These are phyloP conservation scores for Megastigmus dorsalis DNA, from an alignment of 2,888 invertebrate genomes.

Conservation along the genomic window DNA sequence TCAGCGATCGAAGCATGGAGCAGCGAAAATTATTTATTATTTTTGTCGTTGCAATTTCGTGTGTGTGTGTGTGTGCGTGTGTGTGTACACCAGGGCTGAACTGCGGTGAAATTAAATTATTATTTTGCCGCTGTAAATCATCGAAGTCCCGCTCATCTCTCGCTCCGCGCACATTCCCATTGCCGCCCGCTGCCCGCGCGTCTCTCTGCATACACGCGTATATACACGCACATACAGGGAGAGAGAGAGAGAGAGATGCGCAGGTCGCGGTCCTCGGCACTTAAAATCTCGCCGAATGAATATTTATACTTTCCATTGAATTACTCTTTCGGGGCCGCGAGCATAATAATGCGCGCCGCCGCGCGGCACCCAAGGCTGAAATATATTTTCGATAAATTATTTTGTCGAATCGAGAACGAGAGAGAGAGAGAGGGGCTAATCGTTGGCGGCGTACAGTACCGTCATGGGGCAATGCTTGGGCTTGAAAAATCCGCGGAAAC, in stretches of 20 bases:
- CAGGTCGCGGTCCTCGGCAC: constrained; percentile 60
- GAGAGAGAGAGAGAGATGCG: neutral
- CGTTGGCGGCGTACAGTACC: constrained; percentile 59
- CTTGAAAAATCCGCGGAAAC: constrained; percentile 45
- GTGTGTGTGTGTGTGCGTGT: too few relatives aligned
- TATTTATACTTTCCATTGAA: constrained; percentile 75
- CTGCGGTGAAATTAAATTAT: constrained; percentile 74
- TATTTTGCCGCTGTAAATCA: constrained; percentile 74
- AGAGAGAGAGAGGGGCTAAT: too few relatives aligned
- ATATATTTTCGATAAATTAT: constrained; percentile 73
- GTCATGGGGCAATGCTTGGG: too few relatives aligned
- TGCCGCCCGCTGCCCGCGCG: too few relatives aligned
- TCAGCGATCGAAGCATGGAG: constrained; percentile 57
- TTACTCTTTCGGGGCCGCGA: constrained; percentile 70
- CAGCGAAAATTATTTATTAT: constrained; percentile 72
- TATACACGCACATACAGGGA: too few relatives aligned
- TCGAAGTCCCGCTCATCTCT: constrained; percentile 50
- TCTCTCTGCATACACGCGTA: too few relatives aligned
- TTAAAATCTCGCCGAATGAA: constrained; percentile 72
- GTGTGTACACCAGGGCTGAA: too few relatives aligned
- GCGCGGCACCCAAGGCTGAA: too few relatives aligned
- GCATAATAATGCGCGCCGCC: constrained; percentile 45
- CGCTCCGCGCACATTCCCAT: neutral
- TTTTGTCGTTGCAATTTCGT: constrained; percentile 72
- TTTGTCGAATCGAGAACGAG: constrained; percentile 68